Conservation (phyloP, 1,140 invertebrate species). For the Charaxes varanes region DNA sequence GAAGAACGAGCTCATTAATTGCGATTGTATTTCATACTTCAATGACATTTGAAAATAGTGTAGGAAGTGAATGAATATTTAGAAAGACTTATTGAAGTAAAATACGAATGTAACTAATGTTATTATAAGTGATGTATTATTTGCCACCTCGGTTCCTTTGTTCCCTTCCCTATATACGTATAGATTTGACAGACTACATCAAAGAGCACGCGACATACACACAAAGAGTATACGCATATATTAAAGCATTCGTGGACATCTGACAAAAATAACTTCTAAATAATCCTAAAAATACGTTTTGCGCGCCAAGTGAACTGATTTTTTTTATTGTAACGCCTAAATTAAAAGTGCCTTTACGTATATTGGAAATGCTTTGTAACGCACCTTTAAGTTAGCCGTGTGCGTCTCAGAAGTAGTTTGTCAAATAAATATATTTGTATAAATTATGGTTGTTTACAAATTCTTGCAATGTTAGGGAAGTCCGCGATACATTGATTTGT, state of each 20-base stretch:
- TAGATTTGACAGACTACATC: conserved; percentile 17
- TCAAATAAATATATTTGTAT: conserved; percentile 14
- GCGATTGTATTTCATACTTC: conserved; percentile 71
- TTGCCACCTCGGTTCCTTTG: conserved; percentile 27
- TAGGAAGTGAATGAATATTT: conserved; percentile 71
- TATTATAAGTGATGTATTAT: conserved; percentile 60
- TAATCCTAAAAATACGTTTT: no score
- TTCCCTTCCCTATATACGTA: neutral
- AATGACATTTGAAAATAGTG: conserved; percentile 68
- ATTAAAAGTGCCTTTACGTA: conserved; percentile 67
- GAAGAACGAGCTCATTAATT: conserved; percentile 64
- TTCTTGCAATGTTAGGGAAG: conserved; percentile 30
- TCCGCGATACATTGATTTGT: conserved; percentile 36
- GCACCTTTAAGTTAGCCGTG: no score
- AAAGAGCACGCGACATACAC: no score
- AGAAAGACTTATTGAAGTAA: conserved; percentile 73
- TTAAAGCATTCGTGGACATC: no score
- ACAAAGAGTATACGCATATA: no score
- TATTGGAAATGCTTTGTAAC: conserved; percentile 35
- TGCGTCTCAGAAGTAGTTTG: conserved; percentile 18
- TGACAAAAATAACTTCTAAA: no score
- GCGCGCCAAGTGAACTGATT: no score
- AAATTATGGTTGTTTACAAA: conserved; percentile 7
- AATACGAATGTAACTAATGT: conserved; percentile 70
- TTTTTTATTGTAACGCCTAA: conserved; percentile 31